Conservation (phyloP, 2,888 invertebrate genomes). For the Hydrotaea cyrtoneurina region DNA sequence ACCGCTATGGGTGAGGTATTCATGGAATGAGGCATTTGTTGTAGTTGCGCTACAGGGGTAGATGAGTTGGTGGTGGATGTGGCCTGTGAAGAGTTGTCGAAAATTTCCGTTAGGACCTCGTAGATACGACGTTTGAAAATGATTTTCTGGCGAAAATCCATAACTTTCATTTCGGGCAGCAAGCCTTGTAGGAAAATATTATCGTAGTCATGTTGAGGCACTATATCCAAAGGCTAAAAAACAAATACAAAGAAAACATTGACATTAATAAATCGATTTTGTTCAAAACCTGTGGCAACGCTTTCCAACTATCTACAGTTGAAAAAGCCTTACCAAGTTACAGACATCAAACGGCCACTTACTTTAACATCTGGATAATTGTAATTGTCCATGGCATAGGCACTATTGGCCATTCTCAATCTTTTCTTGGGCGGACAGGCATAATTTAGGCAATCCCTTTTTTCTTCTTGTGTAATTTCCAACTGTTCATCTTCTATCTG, state of each 20-base stretch:
- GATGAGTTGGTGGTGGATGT: constrained; percentile 45
- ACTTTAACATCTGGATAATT: constrained; percentile 63
- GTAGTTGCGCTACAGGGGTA: neutral
- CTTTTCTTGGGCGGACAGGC: constrained; percentile 65
- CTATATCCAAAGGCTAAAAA: constrained; percentile 43
- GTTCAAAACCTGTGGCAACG: neutral
- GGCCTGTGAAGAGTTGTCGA: constrained; percentile 65
- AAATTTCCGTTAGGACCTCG: constrained; percentile 76
- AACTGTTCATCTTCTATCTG: constrained; percentile 57
- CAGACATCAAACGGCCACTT: too few relatives aligned
- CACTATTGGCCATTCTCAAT: constrained; percentile 58
- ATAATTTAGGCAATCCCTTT: constrained; percentile 55
- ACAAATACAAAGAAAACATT: neutral
- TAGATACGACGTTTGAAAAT: constrained; percentile 77
- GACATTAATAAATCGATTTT: neutral
- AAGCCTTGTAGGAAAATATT: constrained; percentile 75
- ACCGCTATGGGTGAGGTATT: constrained; percentile 21
- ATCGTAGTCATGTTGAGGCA: constrained; percentile 72
- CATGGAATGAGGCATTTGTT: constrained; percentile 6
- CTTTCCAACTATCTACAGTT: neutral
- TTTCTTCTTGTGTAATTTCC: constrained; percentile 27
- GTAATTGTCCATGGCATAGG: constrained; percentile 58
- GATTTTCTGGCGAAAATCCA: constrained; percentile 77
- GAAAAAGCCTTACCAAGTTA: neutral
- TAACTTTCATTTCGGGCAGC: constrained; percentile 76